These are phyloP conservation scores for Cirrhinus molitorella DNA, from an alignment of 2,797 vertebrate genomes.

Conservation along the genomic window DNA sequence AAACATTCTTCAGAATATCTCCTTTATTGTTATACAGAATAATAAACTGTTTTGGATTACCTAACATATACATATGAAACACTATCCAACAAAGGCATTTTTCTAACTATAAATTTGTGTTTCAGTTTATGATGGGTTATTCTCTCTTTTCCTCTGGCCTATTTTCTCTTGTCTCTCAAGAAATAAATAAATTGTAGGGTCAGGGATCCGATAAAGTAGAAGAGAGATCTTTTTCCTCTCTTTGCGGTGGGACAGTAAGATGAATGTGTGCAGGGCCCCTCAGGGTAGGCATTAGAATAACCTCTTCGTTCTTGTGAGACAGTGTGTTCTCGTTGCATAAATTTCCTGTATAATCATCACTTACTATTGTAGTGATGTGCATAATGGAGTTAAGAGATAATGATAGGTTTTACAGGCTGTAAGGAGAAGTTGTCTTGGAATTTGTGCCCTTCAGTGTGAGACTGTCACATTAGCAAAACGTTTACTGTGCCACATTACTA, in stretches of 20 bases:
- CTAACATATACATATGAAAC: neutral
- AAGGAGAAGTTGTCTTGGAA: constrained; percentile 18
- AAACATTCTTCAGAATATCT: neutral
- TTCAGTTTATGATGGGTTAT: constrained; percentile 10
- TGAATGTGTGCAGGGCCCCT: constrained; percentile 39
- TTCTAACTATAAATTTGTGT: too few relatives aligned
- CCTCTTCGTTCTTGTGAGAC: constrained; percentile 22
- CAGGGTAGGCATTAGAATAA: constrained; percentile 28
- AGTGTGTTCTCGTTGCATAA: constrained; percentile 30
- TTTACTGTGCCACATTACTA: constrained; percentile 5
- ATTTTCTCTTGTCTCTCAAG: constrained; percentile 22
- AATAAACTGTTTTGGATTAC: neutral
- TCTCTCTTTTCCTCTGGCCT: constrained; percentile 9
- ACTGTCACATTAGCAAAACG: neutral
- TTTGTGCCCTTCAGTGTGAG: neutral
- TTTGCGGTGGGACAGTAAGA: constrained; percentile 44
- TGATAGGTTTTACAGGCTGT: constrained; percentile 13
- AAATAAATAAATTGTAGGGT: constrained; percentile 1
- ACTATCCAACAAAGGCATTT: neutral
- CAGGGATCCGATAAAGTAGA: constrained; percentile 28
- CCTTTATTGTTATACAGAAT: neutral
- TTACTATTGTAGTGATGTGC: constrained; percentile 28
- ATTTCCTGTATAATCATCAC: constrained; percentile 38
- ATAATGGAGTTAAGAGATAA: constrained; percentile 25
- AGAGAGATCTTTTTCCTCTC: constrained; percentile 8